Conservation (phyloP, 2,888 invertebrate species). For the Mechanitis messenoides region DNA sequence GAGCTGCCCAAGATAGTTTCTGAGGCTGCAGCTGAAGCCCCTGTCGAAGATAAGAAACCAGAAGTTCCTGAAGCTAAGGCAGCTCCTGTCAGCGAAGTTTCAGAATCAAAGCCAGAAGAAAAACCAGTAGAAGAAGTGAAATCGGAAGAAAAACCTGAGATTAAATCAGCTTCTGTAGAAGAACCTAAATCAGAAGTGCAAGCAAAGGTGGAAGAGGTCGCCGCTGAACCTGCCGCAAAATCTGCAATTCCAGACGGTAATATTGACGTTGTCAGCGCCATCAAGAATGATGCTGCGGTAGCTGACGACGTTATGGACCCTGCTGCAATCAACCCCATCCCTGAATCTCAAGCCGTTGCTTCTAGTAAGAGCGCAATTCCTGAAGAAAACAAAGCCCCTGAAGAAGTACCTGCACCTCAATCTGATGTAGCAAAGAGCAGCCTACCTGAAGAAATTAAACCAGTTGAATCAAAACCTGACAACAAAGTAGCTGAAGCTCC, state of each 20-base stretch:
- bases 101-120: slow-evolving; percentile 37
- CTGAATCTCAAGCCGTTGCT: slow-evolving; percentile 51
- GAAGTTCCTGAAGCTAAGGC: slow-evolving; percentile 36
- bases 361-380: slow-evolving; percentile 55
- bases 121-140: slow-evolving; percentile 39
- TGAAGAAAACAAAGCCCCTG: slow-evolving; percentile 46
- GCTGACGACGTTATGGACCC: slow-evolving; percentile 57
- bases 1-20: slow-evolving; percentile 35
- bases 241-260: slow-evolving; percentile 42
- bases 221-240: slow-evolving; percentile 43
- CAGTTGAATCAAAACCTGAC: slow-evolving; percentile 33
- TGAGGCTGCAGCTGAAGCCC: slow-evolving; percentile 33
- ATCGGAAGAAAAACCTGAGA: slow-evolving; percentile 37
- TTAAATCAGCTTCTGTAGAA: slow-evolving; percentile 35
- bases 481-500: slow-evolving; percentile 31
- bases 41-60: slow-evolving; percentile 33
- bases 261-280: slow-evolving; percentile 53
- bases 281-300: slow-evolving; percentile 49
- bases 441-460: slow-evolving; percentile 31
- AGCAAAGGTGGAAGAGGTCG: slow-evolving; percentile 51
- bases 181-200: slow-evolving; percentile 39
- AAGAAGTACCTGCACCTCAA: slow-evolving; percentile 30
- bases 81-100: slow-evolving; percentile 36
- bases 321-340: slow-evolving; percentile 45
- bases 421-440: slow-evolving; percentile 21